Conservation (phyloP, 2,888 invertebrate genomes). For the Leptinotarsa tumamoca region DNA sequence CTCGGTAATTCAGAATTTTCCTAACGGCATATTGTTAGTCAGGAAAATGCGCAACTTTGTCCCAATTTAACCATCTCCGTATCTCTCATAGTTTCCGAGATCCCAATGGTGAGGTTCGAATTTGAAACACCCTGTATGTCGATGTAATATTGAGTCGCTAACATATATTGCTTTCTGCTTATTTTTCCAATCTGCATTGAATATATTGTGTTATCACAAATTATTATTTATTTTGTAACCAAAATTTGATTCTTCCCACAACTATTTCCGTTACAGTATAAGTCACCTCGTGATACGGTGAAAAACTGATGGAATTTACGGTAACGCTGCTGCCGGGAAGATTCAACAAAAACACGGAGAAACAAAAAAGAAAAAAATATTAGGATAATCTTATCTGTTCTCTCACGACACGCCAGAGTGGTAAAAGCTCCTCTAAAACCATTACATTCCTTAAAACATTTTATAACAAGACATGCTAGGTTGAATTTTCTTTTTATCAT, state of each 20-base stretch:
- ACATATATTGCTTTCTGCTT: too few species aligned
- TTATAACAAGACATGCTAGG: slow-evolving; percentile 41
- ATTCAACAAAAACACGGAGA: slow-evolving; percentile 22
- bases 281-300: slow-evolving; percentile 24
- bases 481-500: slow-evolving; percentile 38
- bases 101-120: too few species aligned
- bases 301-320: neutral
- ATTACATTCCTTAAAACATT: slow-evolving; percentile 41
- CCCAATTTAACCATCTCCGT: too few species aligned
- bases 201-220: too few species aligned
- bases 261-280: neutral
- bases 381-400: slow-evolving; percentile 39
- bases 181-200: too few species aligned
- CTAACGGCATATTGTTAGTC: too few species aligned
- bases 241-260: neutral
- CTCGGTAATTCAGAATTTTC: too few species aligned
- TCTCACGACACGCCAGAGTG: slow-evolving; percentile 37
- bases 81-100: too few species aligned
- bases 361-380: slow-evolving; percentile 32
- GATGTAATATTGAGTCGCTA: too few species aligned
- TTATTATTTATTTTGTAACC: neutral
- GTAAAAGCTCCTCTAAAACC: slow-evolving; percentile 43
- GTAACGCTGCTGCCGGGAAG: neutral
- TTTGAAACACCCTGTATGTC: too few species aligned
- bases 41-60: too few species aligned